Evolutionary conservation across 1,140 invertebrate species (phyloP), one percentile per base, ranked within the genome.

Genomic region (Brachionus manjavacas): DNA sequence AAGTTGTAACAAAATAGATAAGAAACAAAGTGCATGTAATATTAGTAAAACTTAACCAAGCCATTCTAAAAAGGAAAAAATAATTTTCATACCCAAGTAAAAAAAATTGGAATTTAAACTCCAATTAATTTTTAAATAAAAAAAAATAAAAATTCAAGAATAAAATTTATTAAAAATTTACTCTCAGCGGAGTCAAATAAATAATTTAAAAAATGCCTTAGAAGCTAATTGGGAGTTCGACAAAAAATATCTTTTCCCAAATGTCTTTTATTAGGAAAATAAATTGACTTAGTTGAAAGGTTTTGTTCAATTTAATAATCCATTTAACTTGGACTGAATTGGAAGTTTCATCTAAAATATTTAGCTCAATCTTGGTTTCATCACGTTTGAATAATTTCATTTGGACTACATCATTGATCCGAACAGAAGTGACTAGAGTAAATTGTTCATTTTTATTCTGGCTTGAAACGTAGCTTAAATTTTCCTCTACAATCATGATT

Each of bases 161-260:
- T 43, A 76, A 76, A 35, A 35, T 76, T 76, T 76, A 76, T 49
- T 76, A 76, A 76, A 76, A 28, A 76, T 23, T 20, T 16, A 41
- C 31, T 41, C 39, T 39, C 39, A 39, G 41, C 23, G 12, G 31
- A 72, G 31, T n/a, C 16, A 28, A 76, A 76, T 76, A 74, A 74
- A 74, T 74, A 68, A 31, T 68, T 31, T 68, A 31, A 31, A 31
- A 35, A 31, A 31, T 68, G 16, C 31, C 16, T 49, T 76, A 76
- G 28, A 49, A 76, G 20, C 9, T 76, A 35, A 76, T 76, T 49
- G 72, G 72, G 14, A 76, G 46, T 25, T 76, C 72, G 31, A 76
- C 46, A 76, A 76, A 76, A 76, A 76, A 76, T 76, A 76, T 76
- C 49, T 76, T 46, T 49, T 76, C 72, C 72, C 72, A 76, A 12